A percentile compares a stretch with the other conserved stretches of the same genome.
These are phyloP conservation scores for Cydia pomonella DNA, from an alignment of 1,140 invertebrate species.

Conservation along the genomic window DNA sequence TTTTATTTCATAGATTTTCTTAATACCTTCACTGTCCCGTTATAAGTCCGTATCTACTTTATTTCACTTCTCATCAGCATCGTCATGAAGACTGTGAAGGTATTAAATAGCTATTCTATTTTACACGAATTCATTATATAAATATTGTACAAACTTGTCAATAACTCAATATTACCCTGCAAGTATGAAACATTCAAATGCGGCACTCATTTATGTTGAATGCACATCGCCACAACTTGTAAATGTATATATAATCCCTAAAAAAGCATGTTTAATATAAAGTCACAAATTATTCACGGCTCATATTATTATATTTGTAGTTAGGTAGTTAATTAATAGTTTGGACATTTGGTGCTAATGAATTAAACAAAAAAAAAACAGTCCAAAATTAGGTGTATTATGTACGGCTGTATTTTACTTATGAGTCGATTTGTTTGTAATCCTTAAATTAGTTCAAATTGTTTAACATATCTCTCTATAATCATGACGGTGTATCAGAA, in stretches of 20 bases:
- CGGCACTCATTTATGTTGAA: background rate
- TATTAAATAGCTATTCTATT: no score
- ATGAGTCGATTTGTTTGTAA: conserved; percentile 5
- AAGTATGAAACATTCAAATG: background rate
- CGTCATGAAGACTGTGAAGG: no score
- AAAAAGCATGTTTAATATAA: conserved; percentile 28
- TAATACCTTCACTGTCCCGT: no score
- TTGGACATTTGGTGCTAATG: conserved; percentile 74
- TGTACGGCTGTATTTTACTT: conserved; percentile 27
- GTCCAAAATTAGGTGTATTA: conserved; percentile 46
- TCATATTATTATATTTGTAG: conserved; percentile 40
- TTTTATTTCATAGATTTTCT: background rate
- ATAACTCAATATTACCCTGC: background rate
- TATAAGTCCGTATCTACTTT: no score
- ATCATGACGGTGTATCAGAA: conserved; percentile 5
- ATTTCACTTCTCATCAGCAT: no score
- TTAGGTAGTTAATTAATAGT: conserved; percentile 65
- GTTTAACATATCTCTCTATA: conserved; percentile 8
- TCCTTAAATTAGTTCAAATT: conserved; percentile 18
- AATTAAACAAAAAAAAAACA: conserved; percentile 47
- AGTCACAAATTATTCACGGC: conserved; percentile 28
- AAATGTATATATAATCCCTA: conserved; percentile 12
- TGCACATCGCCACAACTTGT: conserved; percentile 9
- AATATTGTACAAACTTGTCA: background rate
- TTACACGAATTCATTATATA: no score